Conservation (phyloP, 2,797 vertebrate genomes). For the Syngnathus rostellatus region DNA sequence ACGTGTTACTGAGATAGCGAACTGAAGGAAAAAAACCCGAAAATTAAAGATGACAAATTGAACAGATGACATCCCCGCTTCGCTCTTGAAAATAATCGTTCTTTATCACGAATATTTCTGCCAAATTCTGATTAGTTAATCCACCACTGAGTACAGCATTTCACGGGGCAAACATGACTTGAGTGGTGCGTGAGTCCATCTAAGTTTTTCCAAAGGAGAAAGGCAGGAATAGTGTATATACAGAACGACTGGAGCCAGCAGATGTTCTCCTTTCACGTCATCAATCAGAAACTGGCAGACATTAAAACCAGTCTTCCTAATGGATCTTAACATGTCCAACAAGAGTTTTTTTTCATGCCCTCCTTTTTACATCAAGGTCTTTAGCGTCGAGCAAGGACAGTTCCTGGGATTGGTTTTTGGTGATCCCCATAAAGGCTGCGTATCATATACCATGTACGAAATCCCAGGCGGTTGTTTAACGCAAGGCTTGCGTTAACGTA, state of each 20-base stretch:
- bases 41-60: no score
- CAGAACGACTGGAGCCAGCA: conserved; percentile 55
- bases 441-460: conserved; percentile 54
- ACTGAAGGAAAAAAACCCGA: no score
- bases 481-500: conserved; percentile 69
- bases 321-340: conserved; percentile 57
- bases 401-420: conserved; percentile 33
- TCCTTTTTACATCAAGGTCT: neutral
- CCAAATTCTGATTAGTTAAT: neutral
- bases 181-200: conserved; percentile 52
- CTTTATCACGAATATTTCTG: neutral
- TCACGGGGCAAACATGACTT: conserved; percentile 84
- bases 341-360: conserved; percentile 14
- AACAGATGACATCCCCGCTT: no score
- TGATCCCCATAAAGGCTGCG: conserved; percentile 43
- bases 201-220: conserved; percentile 45
- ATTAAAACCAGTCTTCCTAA: conserved; percentile 62
- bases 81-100: no score
- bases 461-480: conserved; percentile 65
- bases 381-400: conserved; percentile 7
- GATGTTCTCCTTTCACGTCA: conserved; percentile 64
- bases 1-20: no score
- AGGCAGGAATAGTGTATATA: conserved; percentile 50
- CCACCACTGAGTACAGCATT: conserved; percentile 36
- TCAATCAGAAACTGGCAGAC: conserved; percentile 65